phyloP scores from a whole-genome alignment of 2,888 invertebrate genomes.

The Zelleria hepariella region DNA sequence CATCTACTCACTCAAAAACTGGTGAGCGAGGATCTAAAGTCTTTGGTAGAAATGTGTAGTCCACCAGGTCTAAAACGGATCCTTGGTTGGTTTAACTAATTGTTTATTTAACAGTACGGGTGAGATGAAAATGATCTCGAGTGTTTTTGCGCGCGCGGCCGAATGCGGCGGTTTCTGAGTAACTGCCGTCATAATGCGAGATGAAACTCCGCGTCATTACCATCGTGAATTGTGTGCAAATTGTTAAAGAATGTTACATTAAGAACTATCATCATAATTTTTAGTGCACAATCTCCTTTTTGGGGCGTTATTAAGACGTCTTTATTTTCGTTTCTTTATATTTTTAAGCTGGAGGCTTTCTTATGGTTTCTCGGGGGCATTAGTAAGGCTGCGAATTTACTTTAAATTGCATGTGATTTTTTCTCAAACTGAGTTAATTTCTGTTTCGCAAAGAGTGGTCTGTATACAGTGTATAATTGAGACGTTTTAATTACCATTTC shows the following conservation, averaged over 20 bases:
- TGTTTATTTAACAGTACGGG: constrained; percentile 23
- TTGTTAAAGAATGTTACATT: constrained; percentile 22
- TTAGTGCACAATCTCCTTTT: constrained; percentile 19
- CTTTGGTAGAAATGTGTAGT: background rate
- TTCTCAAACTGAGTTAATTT: background rate
- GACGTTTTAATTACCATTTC: background rate
- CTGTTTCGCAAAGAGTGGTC: background rate
- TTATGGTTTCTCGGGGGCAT: background rate
- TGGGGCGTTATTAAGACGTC: constrained; percentile 10
- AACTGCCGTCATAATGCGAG: constrained; percentile 9
- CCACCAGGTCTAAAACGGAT: background rate
- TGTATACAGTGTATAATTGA: background rate
- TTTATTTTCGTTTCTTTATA: background rate
- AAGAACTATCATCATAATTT: constrained; percentile 22
- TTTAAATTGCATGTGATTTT: background rate
- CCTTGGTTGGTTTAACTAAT: constrained; percentile 20
- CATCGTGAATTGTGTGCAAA: constrained; percentile 10
- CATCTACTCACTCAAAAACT: background rate
- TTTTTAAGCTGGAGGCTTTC: background rate
- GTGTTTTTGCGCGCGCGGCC: constrained; percentile 20
- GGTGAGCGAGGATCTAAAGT: background rate
- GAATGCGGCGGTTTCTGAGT: constrained; percentile 23
- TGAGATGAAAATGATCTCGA: constrained; percentile 23
- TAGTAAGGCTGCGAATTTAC: background rate
- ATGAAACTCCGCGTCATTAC: constrained; percentile 4